Base-by-base conservation (phyloP, 2,797 vertebrate species). In the Melanogrammus aeglefinus region DNA sequence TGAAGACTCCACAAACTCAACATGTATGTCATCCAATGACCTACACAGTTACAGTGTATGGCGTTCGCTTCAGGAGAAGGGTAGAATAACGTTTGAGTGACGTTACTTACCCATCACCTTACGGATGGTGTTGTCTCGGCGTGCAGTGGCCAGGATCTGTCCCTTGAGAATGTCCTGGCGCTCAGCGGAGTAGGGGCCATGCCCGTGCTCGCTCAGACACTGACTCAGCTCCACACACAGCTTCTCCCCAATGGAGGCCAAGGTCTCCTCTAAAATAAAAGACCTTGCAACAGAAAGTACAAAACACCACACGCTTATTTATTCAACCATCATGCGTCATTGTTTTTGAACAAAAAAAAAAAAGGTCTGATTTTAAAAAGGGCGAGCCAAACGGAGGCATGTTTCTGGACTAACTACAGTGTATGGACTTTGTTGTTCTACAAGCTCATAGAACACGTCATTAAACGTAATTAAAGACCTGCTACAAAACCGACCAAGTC, bases 61-160 rank as follows among this genome's bases (percentile, higher is more conserved):
- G 57, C 24, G 57, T 63, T 63, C 0, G 51, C 13, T 57, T 57
- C 51, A 57, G 51, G n/a, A 57, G 51, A 57, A n/a, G 51, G 18
- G 16, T 41, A 10, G 24, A 29, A 74, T 24, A 14, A 74, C 0
- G 27, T 24, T n/a, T 24, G 6, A 66, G 31, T 24, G 35, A 18
- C 8, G n/a, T 27, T 27, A 72, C 77, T 89, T 94, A 99, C 98
- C 97, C 92, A 99, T 95, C 31, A 99, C 93, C 89, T 92, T 96
- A 88, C 94, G 96, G 63, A 99, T 91, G 6, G 95, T 91, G 91
- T 98, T 96, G 9, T 96, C 95, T 0, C 92, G 89, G 57, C 91
- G 93, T 79, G 88, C 87, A 80, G 91, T 86, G 0, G 97, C 95
- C 21, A 93, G 94, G 87, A 99, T 96, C 76, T 98, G 97, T 41